phyloP scores from a whole-genome alignment of 2,888 invertebrate genomes.

The Xylota sylvarum region DNA sequence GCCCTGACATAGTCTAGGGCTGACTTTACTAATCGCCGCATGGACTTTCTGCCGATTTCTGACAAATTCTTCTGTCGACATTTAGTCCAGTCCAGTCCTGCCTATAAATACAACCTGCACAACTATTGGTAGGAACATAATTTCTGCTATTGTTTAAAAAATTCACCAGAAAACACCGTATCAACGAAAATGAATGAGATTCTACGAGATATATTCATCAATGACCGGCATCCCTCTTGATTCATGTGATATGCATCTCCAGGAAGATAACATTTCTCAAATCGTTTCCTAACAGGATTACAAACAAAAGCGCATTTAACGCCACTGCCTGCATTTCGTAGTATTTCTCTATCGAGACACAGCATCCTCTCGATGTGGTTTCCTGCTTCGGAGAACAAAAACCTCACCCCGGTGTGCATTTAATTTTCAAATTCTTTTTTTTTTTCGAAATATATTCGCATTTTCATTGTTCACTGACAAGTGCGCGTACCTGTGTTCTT shows the following conservation, averaged over 20 bases:
- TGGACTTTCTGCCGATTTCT: no score
- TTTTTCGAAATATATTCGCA: conserved; percentile 68
- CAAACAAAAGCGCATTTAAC: conserved; percentile 65
- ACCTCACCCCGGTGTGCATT: conserved; percentile 37
- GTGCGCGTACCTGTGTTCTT: conserved; percentile 64
- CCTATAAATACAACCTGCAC: no score
- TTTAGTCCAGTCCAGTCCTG: no score
- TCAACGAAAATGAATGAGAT: neutral
- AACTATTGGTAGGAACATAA: no score
- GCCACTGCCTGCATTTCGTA: conserved; percentile 60
- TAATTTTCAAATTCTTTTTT: conserved; percentile 56
- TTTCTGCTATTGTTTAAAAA: neutral
- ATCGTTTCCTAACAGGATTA: conserved; percentile 62
- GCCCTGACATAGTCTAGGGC: no score
- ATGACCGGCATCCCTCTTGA: conserved; percentile 4
- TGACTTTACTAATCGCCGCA: no score
- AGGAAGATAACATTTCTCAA: conserved; percentile 25
- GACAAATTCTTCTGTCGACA: no score
- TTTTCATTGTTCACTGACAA: conserved; percentile 50
- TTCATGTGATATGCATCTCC: conserved; percentile 2
- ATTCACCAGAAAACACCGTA: neutral
- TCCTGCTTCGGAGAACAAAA: conserved; percentile 51
- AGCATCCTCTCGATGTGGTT: conserved; percentile 58
- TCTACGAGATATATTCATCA: neutral
- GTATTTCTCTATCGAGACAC: conserved; percentile 38